A percentile compares a stretch with the other conserved stretches of the same genome.
phyloP scores from a whole-genome alignment of 2,113 vertebrate genomes.

The Illadopsis cleaveri region DNA sequence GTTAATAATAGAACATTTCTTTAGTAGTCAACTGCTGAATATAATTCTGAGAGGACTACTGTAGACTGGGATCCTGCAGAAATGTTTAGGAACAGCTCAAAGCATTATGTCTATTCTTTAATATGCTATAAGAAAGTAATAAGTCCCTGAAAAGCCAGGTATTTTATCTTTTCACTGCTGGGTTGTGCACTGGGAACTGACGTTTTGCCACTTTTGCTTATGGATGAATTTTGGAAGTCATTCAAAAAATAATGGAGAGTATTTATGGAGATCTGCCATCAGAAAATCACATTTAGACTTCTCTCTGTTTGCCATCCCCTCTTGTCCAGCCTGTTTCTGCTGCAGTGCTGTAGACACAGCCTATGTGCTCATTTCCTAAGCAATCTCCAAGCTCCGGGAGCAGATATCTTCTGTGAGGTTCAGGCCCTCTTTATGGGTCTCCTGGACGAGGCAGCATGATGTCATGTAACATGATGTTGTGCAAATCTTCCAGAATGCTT shows the following conservation, averaged over 20 bases:
- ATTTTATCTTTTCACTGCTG: background rate
- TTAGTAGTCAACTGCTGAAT: slow-evolving; percentile 70
- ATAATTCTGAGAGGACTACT: slow-evolving; percentile 61
- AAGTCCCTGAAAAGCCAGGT: background rate
- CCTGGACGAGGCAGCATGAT: slow-evolving; percentile 57
- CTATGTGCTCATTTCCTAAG: background rate
- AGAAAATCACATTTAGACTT: background rate
- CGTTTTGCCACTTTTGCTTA: background rate
- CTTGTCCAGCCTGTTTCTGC: background rate
- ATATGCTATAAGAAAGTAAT: background rate
- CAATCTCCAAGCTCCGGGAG: background rate
- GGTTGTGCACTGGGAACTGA: background rate
- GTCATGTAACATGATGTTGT: slow-evolving; percentile 71
- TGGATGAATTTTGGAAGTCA: background rate
- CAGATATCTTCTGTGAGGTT: background rate
- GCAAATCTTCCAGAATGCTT: slow-evolving; percentile 65
- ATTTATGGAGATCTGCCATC: background rate
- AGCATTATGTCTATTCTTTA: slow-evolving; percentile 13
- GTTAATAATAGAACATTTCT: slow-evolving; percentile 79
- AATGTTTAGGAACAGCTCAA: slow-evolving; percentile 42
- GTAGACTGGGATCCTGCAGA: background rate
- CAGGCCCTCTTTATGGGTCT: slow-evolving; percentile 15
- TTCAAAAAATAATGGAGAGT: background rate
- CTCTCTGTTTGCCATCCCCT: background rate
- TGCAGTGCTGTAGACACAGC: background rate